Evolutionary conservation across 2,888 invertebrate species (phyloP).

Genomic region (Subacronicta megacephala): DNA sequence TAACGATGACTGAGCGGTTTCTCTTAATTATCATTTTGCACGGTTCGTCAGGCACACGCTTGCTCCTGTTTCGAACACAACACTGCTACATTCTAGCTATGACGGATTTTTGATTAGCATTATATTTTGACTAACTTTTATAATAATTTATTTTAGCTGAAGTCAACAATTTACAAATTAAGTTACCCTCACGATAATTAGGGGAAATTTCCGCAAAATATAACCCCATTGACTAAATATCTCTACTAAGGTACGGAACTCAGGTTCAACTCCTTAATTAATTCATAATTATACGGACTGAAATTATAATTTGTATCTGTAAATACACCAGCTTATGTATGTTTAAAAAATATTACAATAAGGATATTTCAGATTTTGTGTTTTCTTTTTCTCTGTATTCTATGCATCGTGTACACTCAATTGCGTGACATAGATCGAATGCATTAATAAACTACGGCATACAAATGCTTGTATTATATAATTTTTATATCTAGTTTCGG

Average conservation of each 20-base stretch:
- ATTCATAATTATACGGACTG: too few relatives aligned
- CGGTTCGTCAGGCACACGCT: constrained; percentile 85
- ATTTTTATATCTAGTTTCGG: constrained; percentile 28
- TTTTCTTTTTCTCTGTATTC: background rate
- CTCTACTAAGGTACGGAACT: too few relatives aligned
- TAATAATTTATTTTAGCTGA: background rate
- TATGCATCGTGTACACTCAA: constrained; percentile 33
- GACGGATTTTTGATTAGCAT: constrained; percentile 25
- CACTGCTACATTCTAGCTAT: constrained; percentile 32
- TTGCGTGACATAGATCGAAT: constrained; percentile 42
- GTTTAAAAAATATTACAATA: too few relatives aligned
- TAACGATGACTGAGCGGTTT: constrained; percentile 88
- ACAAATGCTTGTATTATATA: constrained; percentile 44
- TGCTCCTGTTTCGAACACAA: constrained; percentile 66
- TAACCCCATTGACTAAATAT: too few relatives aligned
- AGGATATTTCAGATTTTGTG: too few relatives aligned
- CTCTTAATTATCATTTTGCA: constrained; percentile 89
- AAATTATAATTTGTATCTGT: too few relatives aligned
- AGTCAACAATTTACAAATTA: too few relatives aligned
- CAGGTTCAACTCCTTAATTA: too few relatives aligned
- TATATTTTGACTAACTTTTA: constrained; percentile 2
- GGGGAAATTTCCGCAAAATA: too few relatives aligned
- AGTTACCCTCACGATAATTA: too few relatives aligned
- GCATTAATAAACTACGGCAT: constrained; percentile 35
- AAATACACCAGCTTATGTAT: too few relatives aligned